phyloP scores from a whole-genome alignment of 1,140 invertebrate species.

The Meloidogyne hapla region DNA sequence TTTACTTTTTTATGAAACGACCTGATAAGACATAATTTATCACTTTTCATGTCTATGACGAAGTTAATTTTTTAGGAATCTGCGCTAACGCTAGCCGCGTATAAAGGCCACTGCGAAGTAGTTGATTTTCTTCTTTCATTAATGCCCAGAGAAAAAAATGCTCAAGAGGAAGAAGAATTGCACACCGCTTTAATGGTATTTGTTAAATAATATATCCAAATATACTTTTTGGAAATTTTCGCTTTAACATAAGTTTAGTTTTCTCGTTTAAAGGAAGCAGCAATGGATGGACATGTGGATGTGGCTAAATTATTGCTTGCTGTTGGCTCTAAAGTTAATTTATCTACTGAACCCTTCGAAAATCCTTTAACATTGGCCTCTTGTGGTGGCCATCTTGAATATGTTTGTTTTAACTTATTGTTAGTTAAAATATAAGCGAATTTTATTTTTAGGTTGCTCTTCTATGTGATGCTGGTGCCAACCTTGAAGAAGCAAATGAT shows the following conservation, averaged over 20 bases:
- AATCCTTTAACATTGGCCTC: conserved; percentile 94
- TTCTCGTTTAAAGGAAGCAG: conserved; percentile 74
- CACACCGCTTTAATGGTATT: conserved; percentile 88
- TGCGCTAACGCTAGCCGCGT: conserved; percentile 87
- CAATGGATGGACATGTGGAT: conserved; percentile 90
- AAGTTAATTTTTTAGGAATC: conserved; percentile 85
- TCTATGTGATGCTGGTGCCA: conserved; percentile 89
- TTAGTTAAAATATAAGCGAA: not conserved
- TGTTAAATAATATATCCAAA: too few relatives aligned
- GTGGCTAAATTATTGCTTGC: conserved; percentile 66
- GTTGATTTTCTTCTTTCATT: conserved; percentile 68
- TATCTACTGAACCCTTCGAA: conserved; percentile 98
- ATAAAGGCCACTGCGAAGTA: conserved; percentile 96
- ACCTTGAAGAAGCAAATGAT: conserved; percentile 97
- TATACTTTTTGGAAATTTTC: too few relatives aligned
- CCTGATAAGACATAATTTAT: too few relatives aligned
- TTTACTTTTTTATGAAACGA: too few relatives aligned
- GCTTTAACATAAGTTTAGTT: too few relatives aligned
- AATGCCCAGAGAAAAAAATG: conserved; percentile 67
- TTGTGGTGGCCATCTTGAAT: conserved; percentile 94
- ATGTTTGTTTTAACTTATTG: conserved; percentile 70
- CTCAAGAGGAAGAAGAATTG: conserved; percentile 96
- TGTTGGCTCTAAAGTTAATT: conserved; percentile 85
- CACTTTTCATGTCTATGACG: too few relatives aligned
- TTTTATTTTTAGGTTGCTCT: conserved; percentile 69